Percentiles rank a stretch among this genome's conserved stretches.
phyloP scores from a whole-genome alignment of 2,797 vertebrate genomes.

The Dryobates pubescens region DNA sequence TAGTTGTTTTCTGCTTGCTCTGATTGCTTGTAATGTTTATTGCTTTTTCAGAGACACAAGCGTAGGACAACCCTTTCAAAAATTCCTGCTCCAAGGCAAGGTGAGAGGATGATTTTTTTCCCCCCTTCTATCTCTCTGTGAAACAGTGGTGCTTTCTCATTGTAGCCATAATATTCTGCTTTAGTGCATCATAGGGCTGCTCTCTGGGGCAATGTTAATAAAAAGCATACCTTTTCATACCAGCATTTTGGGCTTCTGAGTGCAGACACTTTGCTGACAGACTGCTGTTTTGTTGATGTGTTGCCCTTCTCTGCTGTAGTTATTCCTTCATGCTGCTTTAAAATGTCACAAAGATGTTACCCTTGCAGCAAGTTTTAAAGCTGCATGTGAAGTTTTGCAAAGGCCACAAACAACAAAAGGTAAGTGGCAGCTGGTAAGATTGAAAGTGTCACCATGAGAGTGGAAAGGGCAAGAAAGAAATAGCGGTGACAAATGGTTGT shows the following conservation, averaged over 20 bases:
- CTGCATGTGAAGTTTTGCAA: not conserved
- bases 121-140: not conserved
- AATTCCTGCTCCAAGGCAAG: slow-evolving; percentile 85
- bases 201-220: not conserved
- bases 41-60: slow-evolving; percentile 82
- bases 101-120: slow-evolving; percentile 73
- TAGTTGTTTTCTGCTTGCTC: not conserved
- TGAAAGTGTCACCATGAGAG: not conserved
- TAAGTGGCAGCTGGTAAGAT: not conserved
- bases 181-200: not conserved
- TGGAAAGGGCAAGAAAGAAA: not conserved
- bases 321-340: not conserved
- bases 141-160: not conserved
- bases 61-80: slow-evolving; percentile 84
- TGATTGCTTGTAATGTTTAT: not conserved
- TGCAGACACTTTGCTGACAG: not conserved
- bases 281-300: not conserved
- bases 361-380: not conserved
- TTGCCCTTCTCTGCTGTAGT: not conserved
- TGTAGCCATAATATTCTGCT: not conserved
- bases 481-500: not conserved
- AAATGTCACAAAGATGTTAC: not conserved
- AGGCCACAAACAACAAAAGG: not conserved
- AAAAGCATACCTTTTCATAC: not conserved
- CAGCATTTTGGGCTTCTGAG: not conserved